These are phyloP conservation scores for Empidonax traillii DNA, from an alignment of 2,113 vertebrate genomes.

Conservation along the genomic window DNA sequence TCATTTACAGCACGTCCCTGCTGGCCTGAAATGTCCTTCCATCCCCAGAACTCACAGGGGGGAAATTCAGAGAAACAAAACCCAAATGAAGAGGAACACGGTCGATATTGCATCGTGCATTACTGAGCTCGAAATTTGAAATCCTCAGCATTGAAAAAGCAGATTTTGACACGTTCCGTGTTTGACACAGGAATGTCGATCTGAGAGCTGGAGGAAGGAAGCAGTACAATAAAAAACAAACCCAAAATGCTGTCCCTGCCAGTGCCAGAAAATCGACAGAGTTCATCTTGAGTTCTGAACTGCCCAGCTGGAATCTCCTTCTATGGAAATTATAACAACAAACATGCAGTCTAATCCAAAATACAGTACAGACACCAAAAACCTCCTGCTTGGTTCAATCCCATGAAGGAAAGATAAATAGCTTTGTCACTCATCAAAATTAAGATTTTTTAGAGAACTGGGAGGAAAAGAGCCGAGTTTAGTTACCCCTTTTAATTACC, in stretches of 20 bases:
- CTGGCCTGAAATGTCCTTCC: not conserved
- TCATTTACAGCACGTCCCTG: not conserved
- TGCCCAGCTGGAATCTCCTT: not conserved
- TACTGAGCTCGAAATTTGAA: not conserved
- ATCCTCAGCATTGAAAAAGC: not conserved
- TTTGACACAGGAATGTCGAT: rapidly evolving
- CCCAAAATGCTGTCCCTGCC: not conserved
- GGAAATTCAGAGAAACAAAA: not conserved
- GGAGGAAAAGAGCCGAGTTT: not conserved
- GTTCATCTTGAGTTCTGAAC: not conserved
- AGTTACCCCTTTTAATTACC: not conserved
- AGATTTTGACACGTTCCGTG: not conserved
- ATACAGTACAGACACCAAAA: not conserved
- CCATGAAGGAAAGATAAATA: not conserved
- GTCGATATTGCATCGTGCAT: not conserved
- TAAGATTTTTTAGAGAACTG: not conserved
- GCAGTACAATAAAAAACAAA: not conserved
- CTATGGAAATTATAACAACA: not conserved
- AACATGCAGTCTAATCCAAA: not conserved
- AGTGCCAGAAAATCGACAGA: not conserved
- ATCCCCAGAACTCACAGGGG: not conserved
- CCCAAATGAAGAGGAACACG: not conserved
- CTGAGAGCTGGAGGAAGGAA: not conserved
- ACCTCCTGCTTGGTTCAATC: not conserved
- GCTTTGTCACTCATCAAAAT: not conserved